Percentiles rank a stretch among this genome's conserved stretches.
Conservation (phyloP, 2,113 vertebrate genomes). For the Psettodes erumei region DNA sequence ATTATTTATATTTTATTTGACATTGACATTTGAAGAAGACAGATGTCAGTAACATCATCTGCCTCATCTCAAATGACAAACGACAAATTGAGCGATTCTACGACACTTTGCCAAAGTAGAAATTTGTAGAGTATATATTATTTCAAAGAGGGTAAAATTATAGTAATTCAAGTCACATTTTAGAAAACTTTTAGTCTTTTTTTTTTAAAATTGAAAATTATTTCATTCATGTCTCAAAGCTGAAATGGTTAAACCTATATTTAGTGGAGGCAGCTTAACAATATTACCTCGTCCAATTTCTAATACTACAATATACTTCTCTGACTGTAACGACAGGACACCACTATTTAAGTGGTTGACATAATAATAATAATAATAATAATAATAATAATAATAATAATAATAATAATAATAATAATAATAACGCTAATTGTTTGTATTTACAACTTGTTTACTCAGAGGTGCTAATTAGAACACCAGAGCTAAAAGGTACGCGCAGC, state of each 20-base stretch:
- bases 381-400: too few relatives aligned
- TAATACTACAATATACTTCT: too few relatives aligned
- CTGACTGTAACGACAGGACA: background rate
- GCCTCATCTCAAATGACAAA: background rate
- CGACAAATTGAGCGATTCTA: background rate
- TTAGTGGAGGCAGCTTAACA: too few relatives aligned
- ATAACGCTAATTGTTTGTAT: background rate
- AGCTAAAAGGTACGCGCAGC: background rate
- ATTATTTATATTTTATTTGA: background rate
- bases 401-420: too few relatives aligned
- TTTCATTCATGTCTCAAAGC: too few relatives aligned
- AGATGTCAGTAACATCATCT: background rate
- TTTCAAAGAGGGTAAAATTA: too few relatives aligned
- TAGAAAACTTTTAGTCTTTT: too few relatives aligned
- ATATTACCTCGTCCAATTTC: too few relatives aligned
- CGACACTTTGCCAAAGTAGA: background rate
- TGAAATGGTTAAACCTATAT: too few relatives aligned
- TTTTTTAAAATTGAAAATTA: too few relatives aligned
- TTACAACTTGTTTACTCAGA: background rate
- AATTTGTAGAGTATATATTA: background rate
- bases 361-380: too few relatives aligned
- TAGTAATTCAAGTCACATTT: too few relatives aligned
- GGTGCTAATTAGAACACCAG: background rate
- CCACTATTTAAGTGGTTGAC: background rate
- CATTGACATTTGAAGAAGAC: background rate